phyloP scores from a whole-genome alignment of 2,113 vertebrate species.

The Nothocercus nigrocapillus region DNA sequence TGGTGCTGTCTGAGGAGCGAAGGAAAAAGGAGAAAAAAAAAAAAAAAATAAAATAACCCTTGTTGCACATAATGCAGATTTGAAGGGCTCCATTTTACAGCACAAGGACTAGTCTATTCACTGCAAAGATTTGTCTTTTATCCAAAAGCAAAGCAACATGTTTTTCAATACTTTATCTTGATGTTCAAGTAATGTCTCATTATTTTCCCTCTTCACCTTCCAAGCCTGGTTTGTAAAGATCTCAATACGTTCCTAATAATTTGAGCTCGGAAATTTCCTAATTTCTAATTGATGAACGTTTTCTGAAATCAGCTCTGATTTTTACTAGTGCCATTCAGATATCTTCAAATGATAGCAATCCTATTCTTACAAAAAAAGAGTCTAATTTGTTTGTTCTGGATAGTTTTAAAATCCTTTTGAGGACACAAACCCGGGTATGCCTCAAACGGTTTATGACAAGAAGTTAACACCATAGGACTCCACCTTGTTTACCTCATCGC shows the following conservation, averaged over 20 bases:
- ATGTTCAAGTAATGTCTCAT: not conserved
- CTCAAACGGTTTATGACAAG: not conserved
- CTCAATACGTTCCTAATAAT: not conserved
- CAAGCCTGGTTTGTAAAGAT: not conserved
- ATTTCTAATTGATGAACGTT: not conserved
- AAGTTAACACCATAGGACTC: not conserved
- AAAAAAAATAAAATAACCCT: not conserved
- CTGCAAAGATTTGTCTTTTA: not conserved
- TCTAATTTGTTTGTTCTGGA: not conserved
- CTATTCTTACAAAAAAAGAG: not conserved
- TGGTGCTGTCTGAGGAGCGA: conserved; percentile 3
- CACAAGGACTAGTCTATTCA: not conserved
- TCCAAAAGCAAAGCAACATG: not conserved
- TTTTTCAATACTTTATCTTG: not conserved
- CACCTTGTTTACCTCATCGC: no score
- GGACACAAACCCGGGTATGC: not conserved
- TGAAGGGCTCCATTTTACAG: not conserved
- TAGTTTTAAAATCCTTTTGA: not conserved
- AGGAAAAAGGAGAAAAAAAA: not conserved
- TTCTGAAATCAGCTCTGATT: not conserved
- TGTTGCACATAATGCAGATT: not conserved
- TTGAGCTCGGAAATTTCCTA: not conserved
- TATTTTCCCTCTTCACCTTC: not conserved
- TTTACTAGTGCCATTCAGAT: not conserved
- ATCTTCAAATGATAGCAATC: not conserved